Percentiles rank a stretch among this genome's conserved stretches.
Conservation (phyloP, 2,888 invertebrate species). For the Mycalesis mineus region DNA sequence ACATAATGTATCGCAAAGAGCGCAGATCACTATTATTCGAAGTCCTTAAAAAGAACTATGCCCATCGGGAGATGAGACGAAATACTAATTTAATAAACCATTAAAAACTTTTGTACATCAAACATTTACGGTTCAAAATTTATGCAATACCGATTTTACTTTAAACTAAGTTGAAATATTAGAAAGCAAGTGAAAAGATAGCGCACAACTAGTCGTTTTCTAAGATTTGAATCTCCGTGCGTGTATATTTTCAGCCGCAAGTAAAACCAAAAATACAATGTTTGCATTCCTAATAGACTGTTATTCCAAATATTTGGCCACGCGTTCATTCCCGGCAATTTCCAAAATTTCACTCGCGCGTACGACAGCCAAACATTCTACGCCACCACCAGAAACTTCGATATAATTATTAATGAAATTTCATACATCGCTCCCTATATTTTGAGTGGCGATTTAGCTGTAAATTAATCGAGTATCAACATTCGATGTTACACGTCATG, state of each 20-base stretch:
- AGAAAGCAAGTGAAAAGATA: too few species aligned
- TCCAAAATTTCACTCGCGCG: slow-evolving; percentile 1
- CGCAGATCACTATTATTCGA: too few species aligned
- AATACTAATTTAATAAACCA: too few species aligned
- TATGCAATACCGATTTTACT: too few species aligned
- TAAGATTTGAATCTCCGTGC: not conserved
- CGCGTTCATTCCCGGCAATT: slow-evolving; percentile 7
- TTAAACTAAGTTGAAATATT: too few species aligned
- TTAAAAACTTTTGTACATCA: too few species aligned
- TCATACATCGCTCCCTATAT: slow-evolving; percentile 43
- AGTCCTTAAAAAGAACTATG: too few species aligned
- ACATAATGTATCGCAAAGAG: too few species aligned
- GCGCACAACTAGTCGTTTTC: too few species aligned
- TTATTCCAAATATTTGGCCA: slow-evolving; percentile 13
- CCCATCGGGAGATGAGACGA: too few species aligned
- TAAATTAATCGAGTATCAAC: slow-evolving; percentile 45
- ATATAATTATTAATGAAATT: slow-evolving; percentile 33
- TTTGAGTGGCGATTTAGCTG: slow-evolving; percentile 46
- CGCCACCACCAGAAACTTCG: slow-evolving; percentile 26
- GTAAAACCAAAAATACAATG: not conserved
- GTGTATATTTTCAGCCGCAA: not conserved
- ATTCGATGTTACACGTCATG: slow-evolving; percentile 29
- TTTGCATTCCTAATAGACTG: not conserved
- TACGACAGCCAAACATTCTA: slow-evolving; percentile 11
- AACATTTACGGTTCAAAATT: too few species aligned